Percentiles rank a stretch among this genome's conserved stretches.
phyloP scores from a whole-genome alignment of 2,888 invertebrate genomes.

The Nymphalis polychloros region DNA sequence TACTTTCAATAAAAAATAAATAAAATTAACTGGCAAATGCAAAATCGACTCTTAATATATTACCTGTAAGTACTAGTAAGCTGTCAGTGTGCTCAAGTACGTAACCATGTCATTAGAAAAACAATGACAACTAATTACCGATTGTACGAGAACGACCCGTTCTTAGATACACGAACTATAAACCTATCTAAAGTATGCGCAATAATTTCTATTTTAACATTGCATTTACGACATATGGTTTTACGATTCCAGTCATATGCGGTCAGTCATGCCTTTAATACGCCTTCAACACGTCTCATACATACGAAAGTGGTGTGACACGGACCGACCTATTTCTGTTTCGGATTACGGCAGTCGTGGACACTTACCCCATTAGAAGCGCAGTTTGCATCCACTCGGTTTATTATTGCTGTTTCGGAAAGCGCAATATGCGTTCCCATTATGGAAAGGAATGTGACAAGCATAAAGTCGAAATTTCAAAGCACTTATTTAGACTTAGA shows the following conservation, averaged over 20 bases:
- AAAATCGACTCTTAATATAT: too few species aligned
- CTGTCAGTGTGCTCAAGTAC: too few species aligned
- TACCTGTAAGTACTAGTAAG: too few species aligned
- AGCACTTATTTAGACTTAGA: neutral
- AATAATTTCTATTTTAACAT: neutral
- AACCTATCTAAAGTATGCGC: neutral
- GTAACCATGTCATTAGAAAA: too few species aligned
- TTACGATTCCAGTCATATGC: slow-evolving; percentile 34
- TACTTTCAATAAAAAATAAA: too few species aligned
- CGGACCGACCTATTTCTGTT: slow-evolving; percentile 52
- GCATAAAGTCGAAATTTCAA: slow-evolving; percentile 4
- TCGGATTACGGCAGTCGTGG: slow-evolving; percentile 33
- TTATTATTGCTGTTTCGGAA: slow-evolving; percentile 28
- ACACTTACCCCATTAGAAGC: slow-evolving; percentile 36
- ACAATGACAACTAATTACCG: too few species aligned
- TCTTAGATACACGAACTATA: too few species aligned
- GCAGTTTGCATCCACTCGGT: slow-evolving; percentile 30
- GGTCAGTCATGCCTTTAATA: slow-evolving; percentile 72
- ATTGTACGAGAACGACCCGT: too few species aligned
- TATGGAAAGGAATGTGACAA: neutral
- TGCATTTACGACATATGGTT: slow-evolving; percentile 1
- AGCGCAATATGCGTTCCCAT: slow-evolving; percentile 16
- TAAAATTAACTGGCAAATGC: too few species aligned
- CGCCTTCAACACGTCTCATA: slow-evolving; percentile 65
- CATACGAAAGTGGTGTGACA: slow-evolving; percentile 65